phyloP scores from a whole-genome alignment of 1,140 invertebrate genomes.

The Lucilia sericata region DNA sequence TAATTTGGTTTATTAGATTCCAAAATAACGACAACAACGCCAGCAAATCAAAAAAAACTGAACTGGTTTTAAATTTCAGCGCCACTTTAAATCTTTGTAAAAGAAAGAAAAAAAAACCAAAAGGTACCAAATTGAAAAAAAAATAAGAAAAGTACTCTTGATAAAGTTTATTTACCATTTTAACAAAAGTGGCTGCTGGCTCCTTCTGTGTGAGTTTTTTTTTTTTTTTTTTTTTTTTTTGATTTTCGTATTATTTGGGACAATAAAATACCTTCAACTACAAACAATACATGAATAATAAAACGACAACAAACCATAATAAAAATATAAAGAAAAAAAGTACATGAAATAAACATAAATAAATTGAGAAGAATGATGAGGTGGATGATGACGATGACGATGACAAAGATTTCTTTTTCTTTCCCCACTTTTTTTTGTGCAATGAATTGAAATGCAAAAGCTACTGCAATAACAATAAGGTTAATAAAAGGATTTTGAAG shows the following conservation, averaged over 20 bases:
- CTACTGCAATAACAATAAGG: background rate
- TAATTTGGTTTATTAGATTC: slow-evolving; percentile 2
- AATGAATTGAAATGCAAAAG: background rate
- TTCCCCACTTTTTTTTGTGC: background rate
- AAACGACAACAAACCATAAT: background rate
- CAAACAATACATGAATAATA: background rate
- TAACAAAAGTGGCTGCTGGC: background rate
- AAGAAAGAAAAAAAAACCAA: too few relatives aligned
- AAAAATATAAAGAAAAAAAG: background rate
- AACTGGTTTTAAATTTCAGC: slow-evolving; percentile 6
- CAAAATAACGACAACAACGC: background rate
- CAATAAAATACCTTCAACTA: slow-evolving; percentile 2
- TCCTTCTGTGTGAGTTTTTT: background rate
- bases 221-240: background rate
- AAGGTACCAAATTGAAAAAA: background rate
- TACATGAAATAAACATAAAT: background rate
- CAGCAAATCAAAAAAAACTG: background rate
- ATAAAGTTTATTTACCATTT: slow-evolving; percentile 2
- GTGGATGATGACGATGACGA: background rate
- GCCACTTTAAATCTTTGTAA: background rate
- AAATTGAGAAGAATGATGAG: background rate
- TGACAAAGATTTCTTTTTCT: background rate
- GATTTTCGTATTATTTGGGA: background rate
- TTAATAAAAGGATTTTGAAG: background rate
- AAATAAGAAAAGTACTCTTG: background rate